Evolutionary conservation across 2,797 vertebrate genomes (phyloP), one percentile per base, ranked within the genome.

Genomic region (Gadopsis bispinosus): DNA sequence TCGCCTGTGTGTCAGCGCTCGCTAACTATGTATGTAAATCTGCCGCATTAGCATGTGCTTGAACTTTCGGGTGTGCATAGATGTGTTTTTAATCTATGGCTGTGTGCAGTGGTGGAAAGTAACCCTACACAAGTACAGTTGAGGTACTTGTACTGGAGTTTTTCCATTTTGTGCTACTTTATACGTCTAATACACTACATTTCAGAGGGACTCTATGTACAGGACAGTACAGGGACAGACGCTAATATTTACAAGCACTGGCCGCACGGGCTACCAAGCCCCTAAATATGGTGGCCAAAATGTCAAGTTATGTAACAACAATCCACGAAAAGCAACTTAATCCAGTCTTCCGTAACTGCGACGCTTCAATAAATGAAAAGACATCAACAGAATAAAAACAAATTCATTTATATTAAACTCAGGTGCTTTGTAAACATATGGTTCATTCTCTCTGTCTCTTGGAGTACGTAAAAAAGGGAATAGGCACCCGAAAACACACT

Each of bases 31-130:
- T 59, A 76, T 88, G 88, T 47, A 83, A 83, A 87, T 83, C n/a
- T 22, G 51, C 29, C 0, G 75, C 65, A 87, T 89, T 85, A 80
- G 84, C 80, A 81, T 83, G 66, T 29, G 73, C 72, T 81, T 79
- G 59, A 82, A 80, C 70, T 43, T 66, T 63, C 59, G 50, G 67
- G 58, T 22, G 65, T 55, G 31, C 50, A 56, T 67, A 55, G 56
- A 37, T 64, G 54, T 63, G 60, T 48, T 69, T 51, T 22, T 81
- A 45, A 66, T 71, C 47, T 43, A 9, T 60, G 53, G 17, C 29
- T 41, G 19, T 39, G 35, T 37, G 51, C 66, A 31, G 20, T 20
- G 20, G 17, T 43, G 35, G 11, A 61, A 73, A 64, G 45, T 50
- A 64, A 58, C 10, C 1, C 67, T n/a, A 1, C 45, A 39, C 50